A percentile compares a stretch with the other conserved stretches of the same genome.
These are phyloP conservation scores for Drosophila barbarae DNA, from an alignment of 2,888 invertebrate genomes.

Conservation along the genomic window DNA sequence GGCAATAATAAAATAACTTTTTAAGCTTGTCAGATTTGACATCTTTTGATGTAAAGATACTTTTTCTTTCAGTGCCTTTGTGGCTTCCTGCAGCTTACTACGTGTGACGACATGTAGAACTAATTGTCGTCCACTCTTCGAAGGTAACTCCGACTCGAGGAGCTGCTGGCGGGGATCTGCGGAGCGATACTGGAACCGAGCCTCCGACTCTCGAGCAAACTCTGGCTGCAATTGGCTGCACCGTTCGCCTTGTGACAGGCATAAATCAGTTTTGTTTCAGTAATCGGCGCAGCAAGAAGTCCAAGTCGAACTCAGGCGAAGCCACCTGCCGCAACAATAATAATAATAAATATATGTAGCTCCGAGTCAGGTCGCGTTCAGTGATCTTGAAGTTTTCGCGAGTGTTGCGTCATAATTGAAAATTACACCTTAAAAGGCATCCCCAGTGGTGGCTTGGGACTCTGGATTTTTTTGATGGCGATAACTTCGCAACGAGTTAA, in stretches of 20 bases:
- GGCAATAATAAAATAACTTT: too few species aligned
- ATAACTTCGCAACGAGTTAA: conserved; percentile 60
- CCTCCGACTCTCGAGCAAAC: conserved; percentile 18
- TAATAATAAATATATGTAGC: not conserved
- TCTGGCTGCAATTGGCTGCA: conserved; percentile 50
- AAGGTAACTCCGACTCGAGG: conserved; percentile 8
- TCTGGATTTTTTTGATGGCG: conserved; percentile 20
- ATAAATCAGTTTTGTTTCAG: conserved; percentile 74
- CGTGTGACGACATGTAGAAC: conserved; percentile 77
- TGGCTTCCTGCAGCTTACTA: conserved; percentile 78
- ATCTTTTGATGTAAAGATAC: not conserved
- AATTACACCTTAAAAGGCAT: conserved; percentile 56
- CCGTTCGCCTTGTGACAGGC: conserved; percentile 66
- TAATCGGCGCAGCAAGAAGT: conserved; percentile 70
- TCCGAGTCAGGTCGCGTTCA: conserved; percentile 3
- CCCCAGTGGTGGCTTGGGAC: conserved; percentile 20
- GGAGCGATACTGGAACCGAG: conserved; percentile 28
- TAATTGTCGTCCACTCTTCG: conserved; percentile 76
- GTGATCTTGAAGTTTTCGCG: conserved; percentile 37
- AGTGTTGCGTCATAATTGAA: conserved; percentile 64
- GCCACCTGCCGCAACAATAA: conserved; percentile 21
- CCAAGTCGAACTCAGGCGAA: conserved; percentile 18
- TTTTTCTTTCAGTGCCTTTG: conserved; percentile 26
- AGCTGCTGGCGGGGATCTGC: conserved; percentile 38
- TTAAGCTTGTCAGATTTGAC: too few species aligned